These are phyloP conservation scores for Himalopsyche tibetana DNA, from an alignment of 2,888 invertebrate genomes.

Conservation along the genomic window DNA sequence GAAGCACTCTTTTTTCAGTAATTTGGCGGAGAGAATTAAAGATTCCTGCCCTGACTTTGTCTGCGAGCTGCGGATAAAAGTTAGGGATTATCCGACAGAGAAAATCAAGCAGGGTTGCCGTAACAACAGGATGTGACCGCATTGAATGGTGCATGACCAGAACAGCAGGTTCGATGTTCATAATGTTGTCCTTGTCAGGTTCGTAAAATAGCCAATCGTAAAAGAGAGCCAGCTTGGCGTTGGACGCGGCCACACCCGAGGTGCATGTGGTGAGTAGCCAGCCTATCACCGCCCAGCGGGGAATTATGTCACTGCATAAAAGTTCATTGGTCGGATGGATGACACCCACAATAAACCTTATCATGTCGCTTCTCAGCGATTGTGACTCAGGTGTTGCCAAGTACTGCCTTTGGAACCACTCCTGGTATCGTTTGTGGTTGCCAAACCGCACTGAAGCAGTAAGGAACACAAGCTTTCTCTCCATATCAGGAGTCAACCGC, in stretches of 20 bases:
- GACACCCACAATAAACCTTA: conserved; percentile 94
- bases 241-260: conserved; percentile 91
- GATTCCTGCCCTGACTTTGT: conserved; percentile 88
- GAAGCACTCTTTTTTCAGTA: conserved; percentile 93
- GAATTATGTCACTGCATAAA: conserved; percentile 95
- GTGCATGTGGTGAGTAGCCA: conserved; percentile 95
- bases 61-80: conserved; percentile 87
- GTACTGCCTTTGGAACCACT: conserved; percentile 96
- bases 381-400: conserved; percentile 94
- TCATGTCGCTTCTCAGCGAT: conserved; percentile 93
- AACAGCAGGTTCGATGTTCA: conserved; percentile 97
- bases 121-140: conserved; percentile 93
- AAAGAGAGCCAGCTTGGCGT: conserved; percentile 93
- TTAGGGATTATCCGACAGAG: conserved; percentile 93
- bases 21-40: conserved; percentile 90
- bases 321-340: conserved; percentile 96
- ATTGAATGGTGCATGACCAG: conserved; percentile 96
- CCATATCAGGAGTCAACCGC: conserved; percentile 94
- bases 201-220: conserved; percentile 97
- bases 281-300: conserved; percentile 96
- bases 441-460: conserved; percentile 92
- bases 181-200: conserved; percentile 93
- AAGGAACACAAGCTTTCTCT: conserved; percentile 91
- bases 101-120: conserved; percentile 93
- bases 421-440: conserved; percentile 94